Base-by-base conservation (phyloP, 2,888 invertebrate genomes). In the Tinea pellionella region DNA sequence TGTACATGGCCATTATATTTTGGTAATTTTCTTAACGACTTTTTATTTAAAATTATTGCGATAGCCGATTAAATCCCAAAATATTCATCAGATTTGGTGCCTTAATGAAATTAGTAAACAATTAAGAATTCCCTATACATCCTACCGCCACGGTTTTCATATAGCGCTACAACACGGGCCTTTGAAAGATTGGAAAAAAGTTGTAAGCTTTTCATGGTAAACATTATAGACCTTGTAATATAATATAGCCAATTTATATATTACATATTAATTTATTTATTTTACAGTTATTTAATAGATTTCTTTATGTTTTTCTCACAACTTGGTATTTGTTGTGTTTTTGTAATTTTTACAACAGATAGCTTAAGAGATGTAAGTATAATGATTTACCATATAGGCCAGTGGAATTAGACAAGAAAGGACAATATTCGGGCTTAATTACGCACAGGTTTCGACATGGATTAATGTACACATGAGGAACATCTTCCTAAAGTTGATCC, bases 61-160 rank as follows among this genome's bases (percentile, higher is more conserved):
- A n/a, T n/a, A n/a, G n/a, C n/a, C n/a, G n/a, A n/a, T 37, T 37
- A 12, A 37, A 37, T 37, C 24, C 24, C 2, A 24, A 24, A 24
- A 3, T 24, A 3, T 24, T 6, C 9, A 37, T 9, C 65, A 82
- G 81, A 64, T 82, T 30, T 62, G 63, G 42, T 71, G 71, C 61
- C 64, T 81, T 8, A 73, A 74, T 62, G 74, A 78, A 63, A 66
- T 82, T 18, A 69, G 75, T 64, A 70, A 70, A 8, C 76, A 70
- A 55, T 62, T 82, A 57, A 70, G 61, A 63, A 71, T 80, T 59
- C 74, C 80, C 0, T 64, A 70, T 58, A 69, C 78, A 62, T 73
- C 81, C 0, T 82, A 80, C 61, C 69, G 78, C 37, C 78, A 79
- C 61, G 80, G 77, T 1, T 81, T 80, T 59, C 75, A 80, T 0